Conservation (phyloP, 2,113 vertebrate genomes). For the Megaceryle torquata region DNA sequence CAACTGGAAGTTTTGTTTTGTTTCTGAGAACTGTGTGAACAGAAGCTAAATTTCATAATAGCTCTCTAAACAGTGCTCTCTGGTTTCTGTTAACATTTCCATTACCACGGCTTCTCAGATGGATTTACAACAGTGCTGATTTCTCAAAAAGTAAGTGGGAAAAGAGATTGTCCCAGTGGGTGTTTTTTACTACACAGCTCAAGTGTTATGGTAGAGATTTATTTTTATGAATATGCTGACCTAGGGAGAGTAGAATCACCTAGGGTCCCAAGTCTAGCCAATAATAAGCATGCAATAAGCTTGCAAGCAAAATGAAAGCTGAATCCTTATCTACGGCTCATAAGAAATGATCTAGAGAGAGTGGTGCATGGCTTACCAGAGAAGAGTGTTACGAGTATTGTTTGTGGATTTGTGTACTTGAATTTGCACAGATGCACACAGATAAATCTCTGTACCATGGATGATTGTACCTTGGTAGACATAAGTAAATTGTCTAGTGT, state of each 20-base stretch:
- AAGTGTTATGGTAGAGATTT: background rate
- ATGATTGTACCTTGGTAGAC: background rate
- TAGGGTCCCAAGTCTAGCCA: background rate
- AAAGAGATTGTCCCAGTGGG: background rate
- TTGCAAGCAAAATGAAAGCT: background rate
- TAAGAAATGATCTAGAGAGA: background rate
- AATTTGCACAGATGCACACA: background rate
- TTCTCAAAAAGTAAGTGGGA: background rate
- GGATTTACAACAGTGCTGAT: background rate
- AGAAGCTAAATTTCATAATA: constrained; percentile 49
- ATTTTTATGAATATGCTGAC: background rate
- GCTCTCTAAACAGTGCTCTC: constrained; percentile 16
- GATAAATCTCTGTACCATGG: background rate
- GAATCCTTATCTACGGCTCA: background rate
- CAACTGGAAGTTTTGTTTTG: constrained; percentile 31
- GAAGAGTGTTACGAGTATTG: background rate
- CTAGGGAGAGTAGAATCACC: background rate
- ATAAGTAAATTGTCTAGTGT: background rate
- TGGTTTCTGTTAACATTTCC: constrained; percentile 43
- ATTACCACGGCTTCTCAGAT: background rate
- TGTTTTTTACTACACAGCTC: background rate
- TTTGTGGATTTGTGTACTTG: background rate
- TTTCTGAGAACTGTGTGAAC: constrained; percentile 55
- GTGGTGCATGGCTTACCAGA: background rate
- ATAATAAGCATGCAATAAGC: background rate